A percentile compares a stretch with the other conserved stretches of the same genome.
phyloP scores from a whole-genome alignment of 2,888 invertebrate genomes.

The Agonum fuliginosum region DNA sequence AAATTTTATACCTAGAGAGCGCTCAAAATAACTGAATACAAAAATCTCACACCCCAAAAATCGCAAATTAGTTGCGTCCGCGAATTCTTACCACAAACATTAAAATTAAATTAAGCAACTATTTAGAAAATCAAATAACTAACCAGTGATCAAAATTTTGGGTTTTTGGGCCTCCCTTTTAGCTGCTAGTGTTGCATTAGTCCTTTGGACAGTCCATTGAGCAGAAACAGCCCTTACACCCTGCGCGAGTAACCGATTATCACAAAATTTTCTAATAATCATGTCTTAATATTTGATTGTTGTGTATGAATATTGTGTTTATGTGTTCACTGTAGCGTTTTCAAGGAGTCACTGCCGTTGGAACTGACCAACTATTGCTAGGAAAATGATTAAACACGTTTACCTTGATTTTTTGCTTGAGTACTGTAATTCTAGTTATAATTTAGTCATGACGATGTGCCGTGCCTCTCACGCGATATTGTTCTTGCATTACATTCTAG shows the following conservation, averaged over 20 bases:
- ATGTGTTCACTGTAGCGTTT: slow-evolving; percentile 20
- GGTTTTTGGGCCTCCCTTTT: slow-evolving; percentile 54
- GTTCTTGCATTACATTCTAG: too few species aligned
- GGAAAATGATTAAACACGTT: slow-evolving; percentile 43
- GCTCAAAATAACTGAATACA: neutral
- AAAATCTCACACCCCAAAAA: neutral
- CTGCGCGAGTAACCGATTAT: slow-evolving; percentile 8
- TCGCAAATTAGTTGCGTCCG: neutral
- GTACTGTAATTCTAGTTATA: neutral
- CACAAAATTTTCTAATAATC: slow-evolving; percentile 39
- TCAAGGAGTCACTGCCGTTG: slow-evolving; percentile 49
- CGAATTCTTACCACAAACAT: too few species aligned
- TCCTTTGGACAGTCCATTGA: slow-evolving; percentile 31
- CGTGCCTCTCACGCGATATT: neutral
- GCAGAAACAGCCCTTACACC: slow-evolving; percentile 1
- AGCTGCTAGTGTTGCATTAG: slow-evolving; percentile 46
- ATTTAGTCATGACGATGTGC: too few species aligned
- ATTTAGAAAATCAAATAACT: too few species aligned
- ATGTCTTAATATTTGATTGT: neutral
- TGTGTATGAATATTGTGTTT: neutral
- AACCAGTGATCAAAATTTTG: slow-evolving; percentile 58
- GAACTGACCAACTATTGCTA: slow-evolving; percentile 3
- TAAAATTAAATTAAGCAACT: too few species aligned
- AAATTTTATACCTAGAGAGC: too few species aligned
- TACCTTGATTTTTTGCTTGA: slow-evolving; percentile 40